Conservation (phyloP, 1,140 invertebrate genomes). For the Achroia grisella region DNA sequence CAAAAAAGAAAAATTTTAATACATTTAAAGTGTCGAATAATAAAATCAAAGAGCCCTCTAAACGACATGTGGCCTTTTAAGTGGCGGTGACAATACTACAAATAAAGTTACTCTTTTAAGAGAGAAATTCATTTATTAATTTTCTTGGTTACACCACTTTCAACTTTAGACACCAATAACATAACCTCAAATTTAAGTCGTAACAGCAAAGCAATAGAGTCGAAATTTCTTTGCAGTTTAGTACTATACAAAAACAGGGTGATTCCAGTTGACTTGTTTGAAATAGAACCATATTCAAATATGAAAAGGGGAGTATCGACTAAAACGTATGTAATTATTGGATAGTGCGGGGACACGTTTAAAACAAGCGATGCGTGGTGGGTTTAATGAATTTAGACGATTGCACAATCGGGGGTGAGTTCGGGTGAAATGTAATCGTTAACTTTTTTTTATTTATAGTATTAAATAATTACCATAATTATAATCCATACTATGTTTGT, state of each 20-base stretch:
- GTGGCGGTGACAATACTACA: slow-evolving; percentile 70
- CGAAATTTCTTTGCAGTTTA: background rate
- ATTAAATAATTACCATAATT: too few species aligned
- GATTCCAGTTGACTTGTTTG: slow-evolving; percentile 45
- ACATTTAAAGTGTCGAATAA: slow-evolving; percentile 33
- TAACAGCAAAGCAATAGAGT: slow-evolving; percentile 1
- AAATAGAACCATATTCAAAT: slow-evolving; percentile 66
- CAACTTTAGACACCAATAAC: background rate
- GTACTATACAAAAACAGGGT: background rate
- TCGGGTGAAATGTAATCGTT: slow-evolving; percentile 14
- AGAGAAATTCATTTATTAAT: slow-evolving; percentile 50
- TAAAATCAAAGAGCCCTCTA: slow-evolving; percentile 53
- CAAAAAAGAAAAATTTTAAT: slow-evolving; percentile 7
- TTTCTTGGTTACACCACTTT: slow-evolving; percentile 6
- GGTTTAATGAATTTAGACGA: slow-evolving; percentile 58
- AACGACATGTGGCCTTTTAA: slow-evolving; percentile 69
- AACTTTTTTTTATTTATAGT: too few species aligned
- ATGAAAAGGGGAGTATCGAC: slow-evolving; percentile 57
- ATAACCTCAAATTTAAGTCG: slow-evolving; percentile 9
- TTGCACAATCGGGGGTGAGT: slow-evolving; percentile 22
- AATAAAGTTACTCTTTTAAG: slow-evolving; percentile 66
- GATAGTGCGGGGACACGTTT: slow-evolving; percentile 38
- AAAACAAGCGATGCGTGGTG: slow-evolving; percentile 46
- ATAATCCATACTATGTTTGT: too few species aligned
- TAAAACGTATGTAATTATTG: slow-evolving; percentile 71